Percentiles rank a stretch among this genome's conserved stretches.
Evolutionary conservation across 2,113 vertebrate genomes (phyloP).

Genomic region (Leuciscus idus): DNA sequence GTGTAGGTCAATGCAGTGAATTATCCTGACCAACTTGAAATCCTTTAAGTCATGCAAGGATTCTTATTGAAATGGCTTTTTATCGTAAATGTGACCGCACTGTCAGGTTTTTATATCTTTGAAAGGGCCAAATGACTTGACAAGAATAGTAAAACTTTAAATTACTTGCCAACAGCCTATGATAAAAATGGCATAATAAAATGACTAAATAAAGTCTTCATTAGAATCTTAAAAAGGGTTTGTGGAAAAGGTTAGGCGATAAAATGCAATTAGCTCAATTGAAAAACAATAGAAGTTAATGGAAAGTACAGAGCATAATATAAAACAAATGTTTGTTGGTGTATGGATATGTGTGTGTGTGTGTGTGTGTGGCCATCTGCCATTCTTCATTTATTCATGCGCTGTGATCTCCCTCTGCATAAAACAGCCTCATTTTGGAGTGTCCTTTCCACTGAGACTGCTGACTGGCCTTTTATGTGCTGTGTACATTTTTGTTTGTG

Average conservation of each 20-base stretch:
- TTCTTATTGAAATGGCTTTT: background rate
- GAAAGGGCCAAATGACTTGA: background rate
- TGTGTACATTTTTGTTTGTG: conserved; percentile 25
- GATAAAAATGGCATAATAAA: background rate
- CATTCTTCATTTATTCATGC: conserved; percentile 42
- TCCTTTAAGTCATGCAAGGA: background rate
- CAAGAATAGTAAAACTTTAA: background rate
- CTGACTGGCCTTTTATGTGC: conserved; percentile 36
- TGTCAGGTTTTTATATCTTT: background rate
- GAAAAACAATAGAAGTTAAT: background rate
- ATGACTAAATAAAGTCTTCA: background rate
- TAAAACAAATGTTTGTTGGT: background rate
- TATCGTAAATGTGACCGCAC: background rate
- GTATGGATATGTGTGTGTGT: background rate
- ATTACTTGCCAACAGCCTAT: background rate
- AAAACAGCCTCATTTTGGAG: conserved; percentile 32
- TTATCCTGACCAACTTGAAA: background rate
- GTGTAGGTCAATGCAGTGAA: background rate
- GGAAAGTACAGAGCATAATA: background rate
- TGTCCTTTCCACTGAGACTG: conserved; percentile 36
- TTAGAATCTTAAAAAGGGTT: background rate
- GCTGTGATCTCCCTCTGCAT: conserved; percentile 33
- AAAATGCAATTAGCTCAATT: conserved; percentile 12
- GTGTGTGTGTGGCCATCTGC: conserved; percentile 24
- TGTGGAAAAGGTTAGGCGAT: background rate